Evolutionary conservation across 2,113 vertebrate genomes (phyloP), one percentile per base, ranked within the genome.

Genomic region (Vanacampus margaritifer): DNA sequence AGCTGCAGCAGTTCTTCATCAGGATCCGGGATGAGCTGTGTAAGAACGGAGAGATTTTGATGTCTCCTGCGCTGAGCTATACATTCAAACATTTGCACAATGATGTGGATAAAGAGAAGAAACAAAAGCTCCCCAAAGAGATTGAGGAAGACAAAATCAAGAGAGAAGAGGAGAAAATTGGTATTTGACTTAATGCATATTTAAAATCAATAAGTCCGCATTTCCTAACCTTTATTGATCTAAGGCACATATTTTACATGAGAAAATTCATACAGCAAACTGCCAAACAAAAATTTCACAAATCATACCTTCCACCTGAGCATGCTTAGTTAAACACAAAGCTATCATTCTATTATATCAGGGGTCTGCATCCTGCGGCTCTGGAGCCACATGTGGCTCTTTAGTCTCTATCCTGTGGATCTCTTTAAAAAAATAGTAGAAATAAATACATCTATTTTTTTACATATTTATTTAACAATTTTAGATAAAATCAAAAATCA

Each of bases 1-100:
- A 99, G 81, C 93, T 99, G 81, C 97, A 99, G 81, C 96, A 98
- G 83, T 99, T 99, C 86, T 96, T 99, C 66, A 97, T 98, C 84
- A 94, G 95, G 70, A 99, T 99, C 81, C 89, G 97, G 83, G 97
- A 99, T 72, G 97, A 99, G 59, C 92, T 99, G 68, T 99, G 97
- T 84, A 99, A 99, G 89, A 99, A 99, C 0, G 97, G 97, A 51
- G 97, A 99, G 89, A 98, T 99, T 81, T 89, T 99, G 72, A 93
- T 99, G 84, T 95, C 95, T 28, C 97, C 97, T 2, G 95, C 97
- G 24, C 95, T 99, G 77, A 98, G 96, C 89, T 99, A 98, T 69
- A 97, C 96, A 57, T 93, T 94, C 74, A 99, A 98, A 77, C 97
- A 99, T 81, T 91, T 99, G 71, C 96, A 98, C 73, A 94, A 95